A percentile compares a stretch with the other conserved stretches of the same genome.
Evolutionary conservation across 2,797 vertebrate species (phyloP).

Genomic region (Xenentodon cancila): DNA sequence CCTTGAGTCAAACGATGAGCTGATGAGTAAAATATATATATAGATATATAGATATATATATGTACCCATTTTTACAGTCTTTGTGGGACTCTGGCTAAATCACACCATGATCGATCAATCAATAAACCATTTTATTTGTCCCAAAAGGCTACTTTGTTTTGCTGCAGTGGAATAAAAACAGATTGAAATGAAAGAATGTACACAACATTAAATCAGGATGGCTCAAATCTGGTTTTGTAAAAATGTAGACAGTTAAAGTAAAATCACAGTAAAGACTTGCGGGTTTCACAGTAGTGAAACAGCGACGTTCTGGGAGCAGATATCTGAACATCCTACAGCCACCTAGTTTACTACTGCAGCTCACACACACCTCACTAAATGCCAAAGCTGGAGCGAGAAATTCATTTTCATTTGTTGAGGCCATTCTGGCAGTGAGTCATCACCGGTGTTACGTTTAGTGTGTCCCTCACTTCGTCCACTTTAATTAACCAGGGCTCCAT

Average conservation of each 20-base stretch:
- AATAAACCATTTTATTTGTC: conserved; percentile 43
- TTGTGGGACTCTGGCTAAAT: conserved; percentile 16
- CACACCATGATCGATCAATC: conserved; percentile 26
- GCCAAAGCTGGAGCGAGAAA: conserved; percentile 35
- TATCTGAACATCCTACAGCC: conserved; percentile 2
- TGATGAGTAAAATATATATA: not conserved
- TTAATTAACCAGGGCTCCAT: conserved; percentile 68
- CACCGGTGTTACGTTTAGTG: conserved; percentile 50
- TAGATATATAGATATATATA: not conserved
- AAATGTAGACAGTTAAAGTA: not conserved
- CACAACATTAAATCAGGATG: not conserved
- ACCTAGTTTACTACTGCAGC: conserved; percentile 9
- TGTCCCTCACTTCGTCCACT: conserved; percentile 65
- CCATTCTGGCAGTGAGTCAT: conserved; percentile 51
- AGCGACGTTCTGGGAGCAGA: conserved; percentile 1
- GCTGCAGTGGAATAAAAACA: conserved; percentile 11
- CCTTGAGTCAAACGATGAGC: not conserved
- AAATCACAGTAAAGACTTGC: not conserved
- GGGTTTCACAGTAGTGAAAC: not conserved
- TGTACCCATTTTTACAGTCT: conserved; percentile 5
- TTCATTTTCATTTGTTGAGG: conserved; percentile 30
- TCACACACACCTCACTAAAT: conserved; percentile 37
- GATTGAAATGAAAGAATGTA: conserved; percentile 5
- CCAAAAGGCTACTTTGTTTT: conserved; percentile 10
- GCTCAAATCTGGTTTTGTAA: not conserved